phyloP scores from a whole-genome alignment of 2,888 invertebrate species.

The Tryphoninae sp. region DNA sequence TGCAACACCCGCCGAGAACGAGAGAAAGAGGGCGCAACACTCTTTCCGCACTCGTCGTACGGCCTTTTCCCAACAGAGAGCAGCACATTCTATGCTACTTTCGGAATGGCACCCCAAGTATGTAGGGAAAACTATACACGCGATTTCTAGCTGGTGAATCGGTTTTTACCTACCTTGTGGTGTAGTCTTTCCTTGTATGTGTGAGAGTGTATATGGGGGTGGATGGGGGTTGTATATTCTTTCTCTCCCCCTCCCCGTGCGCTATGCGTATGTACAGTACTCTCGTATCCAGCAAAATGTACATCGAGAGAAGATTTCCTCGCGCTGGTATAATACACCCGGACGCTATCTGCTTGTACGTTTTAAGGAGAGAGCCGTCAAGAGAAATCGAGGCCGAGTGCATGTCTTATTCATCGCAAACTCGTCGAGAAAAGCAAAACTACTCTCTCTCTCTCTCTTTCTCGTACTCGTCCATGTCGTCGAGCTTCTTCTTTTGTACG shows the following conservation, averaged over 20 bases:
- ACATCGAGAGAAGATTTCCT: slow-evolving; percentile 3
- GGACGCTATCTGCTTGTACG: slow-evolving; percentile 7
- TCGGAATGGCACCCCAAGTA: too few relatives aligned
- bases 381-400: slow-evolving; percentile 56
- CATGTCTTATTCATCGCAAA: slow-evolving; percentile 61
- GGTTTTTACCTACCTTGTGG: not conserved
- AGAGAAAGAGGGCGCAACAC: too few relatives aligned
- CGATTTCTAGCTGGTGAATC: not conserved
- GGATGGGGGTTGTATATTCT: too few relatives aligned
- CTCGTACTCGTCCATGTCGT: not conserved
- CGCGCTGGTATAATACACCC: slow-evolving; percentile 24
- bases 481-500: not conserved
- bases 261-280: not conserved
- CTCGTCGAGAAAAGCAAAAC: slow-evolving; percentile 52
- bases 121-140: too few relatives aligned
- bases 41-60: too few relatives aligned
- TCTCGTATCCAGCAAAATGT: slow-evolving; percentile 9
- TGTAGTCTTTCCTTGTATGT: not conserved
- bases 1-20: too few relatives aligned
- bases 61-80: too few relatives aligned
- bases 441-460: slow-evolving; percentile 10
- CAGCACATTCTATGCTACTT: too few relatives aligned
- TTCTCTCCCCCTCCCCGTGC: too few relatives aligned
- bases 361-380: slow-evolving; percentile 33
- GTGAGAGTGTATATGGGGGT: not conserved